Percentiles rank a stretch among this genome's conserved stretches.
Conservation (phyloP, 2,113 vertebrate species). For the Epinephelus moara region DNA sequence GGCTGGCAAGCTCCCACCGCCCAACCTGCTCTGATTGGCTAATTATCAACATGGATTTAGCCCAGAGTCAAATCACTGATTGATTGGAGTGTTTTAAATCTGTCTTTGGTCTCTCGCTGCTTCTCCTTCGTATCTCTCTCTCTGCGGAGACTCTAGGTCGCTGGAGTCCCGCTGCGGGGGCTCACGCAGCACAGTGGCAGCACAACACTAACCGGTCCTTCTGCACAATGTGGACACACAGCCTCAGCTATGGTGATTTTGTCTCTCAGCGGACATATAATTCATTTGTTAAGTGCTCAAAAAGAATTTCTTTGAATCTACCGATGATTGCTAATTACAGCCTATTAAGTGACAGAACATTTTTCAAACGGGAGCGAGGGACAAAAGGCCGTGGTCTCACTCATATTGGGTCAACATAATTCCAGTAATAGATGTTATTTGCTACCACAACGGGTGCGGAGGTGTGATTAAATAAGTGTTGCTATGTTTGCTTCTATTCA, state of each 20-base stretch:
- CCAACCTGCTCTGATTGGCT: constrained; percentile 78
- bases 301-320: constrained; percentile 67
- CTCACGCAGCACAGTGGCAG: constrained; percentile 30
- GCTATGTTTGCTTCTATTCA: constrained; percentile 75
- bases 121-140: constrained; percentile 49
- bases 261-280: constrained; percentile 69
- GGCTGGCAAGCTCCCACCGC: constrained; percentile 66
- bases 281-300: constrained; percentile 68
- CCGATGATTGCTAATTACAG: constrained; percentile 79
- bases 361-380: constrained; percentile 60
- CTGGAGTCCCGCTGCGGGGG: constrained; percentile 52
- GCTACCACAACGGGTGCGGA: constrained; percentile 52
- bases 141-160: constrained; percentile 40
- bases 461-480: constrained; percentile 74
- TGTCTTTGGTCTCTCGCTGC: constrained; percentile 68
- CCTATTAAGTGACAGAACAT: constrained; percentile 63
- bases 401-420: constrained; percentile 74
- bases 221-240: constrained; percentile 62
- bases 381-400: constrained; percentile 50
- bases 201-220: constrained; percentile 45
- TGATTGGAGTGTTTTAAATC: constrained; percentile 82
- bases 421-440: constrained; percentile 82
- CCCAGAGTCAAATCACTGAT: constrained; percentile 83
- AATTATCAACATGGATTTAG: constrained; percentile 85
- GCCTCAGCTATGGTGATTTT: constrained; percentile 51